Base-by-base conservation (phyloP, 2,113 vertebrate species). In the Paradoxurus hermaphroditus region DNA sequence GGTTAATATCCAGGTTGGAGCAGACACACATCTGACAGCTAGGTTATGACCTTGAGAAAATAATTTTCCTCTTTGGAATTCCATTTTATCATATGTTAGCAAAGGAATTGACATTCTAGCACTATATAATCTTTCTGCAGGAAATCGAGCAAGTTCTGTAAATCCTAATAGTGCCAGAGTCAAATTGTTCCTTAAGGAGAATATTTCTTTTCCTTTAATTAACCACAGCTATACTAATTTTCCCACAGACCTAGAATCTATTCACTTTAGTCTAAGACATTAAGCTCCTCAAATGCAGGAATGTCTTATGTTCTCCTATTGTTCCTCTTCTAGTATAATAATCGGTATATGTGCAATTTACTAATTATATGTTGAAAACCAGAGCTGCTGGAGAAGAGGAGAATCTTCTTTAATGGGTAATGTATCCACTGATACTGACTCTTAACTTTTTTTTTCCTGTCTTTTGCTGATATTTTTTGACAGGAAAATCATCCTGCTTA, bases 51-150 rank as follows among this genome's bases (percentile, higher is more conserved):
- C 53, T 62, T 78, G 34, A 85, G 16, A 49, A 90, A 62, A 83
- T 79, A 62, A 36, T 16, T 96, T 68, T 84, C 31, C 51, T 85
- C 53, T 90, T 87, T 86, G 59, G 31, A 83, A 96, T 94, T 89
- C n/a, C 6, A 92, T 91, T 77, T 44, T 65, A 63, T 87, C 19
- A 18, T 46, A 39, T 9, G 2, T 39, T 51, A 63, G 23, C 72
- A 56, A 86, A 70, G 7, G 82, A 95, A 62, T 78, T 62, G 19
- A 73, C 14, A 82, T 91, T 86, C 49, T 84, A 59, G 21, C 29
- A 34, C 12, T 83, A 31, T 51, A 36, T 85, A 94, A 16, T 62
- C 86, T 89, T 91, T 68, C 49, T 82, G 21, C 70, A 53, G 77
- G 46, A 86, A 83, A 31, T 1, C 39, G 16, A 70, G 21, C 39